phyloP scores from a whole-genome alignment of 1,140 invertebrate species.

The Tetraneura akinire region DNA sequence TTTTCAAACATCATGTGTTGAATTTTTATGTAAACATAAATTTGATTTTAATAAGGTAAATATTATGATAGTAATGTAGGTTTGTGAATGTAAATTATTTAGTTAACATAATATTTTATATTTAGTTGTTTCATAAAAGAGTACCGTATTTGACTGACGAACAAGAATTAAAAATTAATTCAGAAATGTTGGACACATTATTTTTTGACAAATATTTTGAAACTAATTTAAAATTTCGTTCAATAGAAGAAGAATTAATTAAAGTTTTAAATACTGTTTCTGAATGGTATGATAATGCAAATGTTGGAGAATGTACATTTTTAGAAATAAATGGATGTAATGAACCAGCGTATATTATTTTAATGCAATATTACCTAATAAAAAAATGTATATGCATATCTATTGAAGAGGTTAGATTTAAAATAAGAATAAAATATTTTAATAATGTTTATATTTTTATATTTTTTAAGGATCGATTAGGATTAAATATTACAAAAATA shows the following conservation, averaged over 20 bases:
- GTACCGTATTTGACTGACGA: slow-evolving; percentile 27
- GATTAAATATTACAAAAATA: slow-evolving; percentile 34
- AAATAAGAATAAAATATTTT: neutral
- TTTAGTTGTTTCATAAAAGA: slow-evolving; percentile 34
- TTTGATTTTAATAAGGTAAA: slow-evolving; percentile 47
- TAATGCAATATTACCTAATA: slow-evolving; percentile 23
- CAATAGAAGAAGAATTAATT: slow-evolving; percentile 16
- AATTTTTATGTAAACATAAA: slow-evolving; percentile 44
- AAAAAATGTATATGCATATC: slow-evolving; percentile 22
- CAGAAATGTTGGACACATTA: slow-evolving; percentile 15
- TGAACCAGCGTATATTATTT: slow-evolving; percentile 20
- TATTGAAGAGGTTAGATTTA: slow-evolving; percentile 17
- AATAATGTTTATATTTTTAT: neutral
- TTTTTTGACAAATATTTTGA: slow-evolving; percentile 40
- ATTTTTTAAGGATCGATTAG: slow-evolving; percentile 10
- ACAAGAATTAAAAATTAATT: slow-evolving; percentile 22
- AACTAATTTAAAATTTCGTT: slow-evolving; percentile 28
- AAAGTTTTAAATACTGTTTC: slow-evolving; percentile 24
- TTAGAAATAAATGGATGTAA: slow-evolving; percentile 28
- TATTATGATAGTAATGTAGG: neutral
- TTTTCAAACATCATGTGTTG: slow-evolving; percentile 41
- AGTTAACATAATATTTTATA: neutral
- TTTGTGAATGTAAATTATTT: neutral
- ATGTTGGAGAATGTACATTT: slow-evolving; percentile 5
- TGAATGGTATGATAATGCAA: slow-evolving; percentile 33